Conservation (phyloP, 92 coral and sea anemone species). For the Phenganax stokvisi region DNA sequence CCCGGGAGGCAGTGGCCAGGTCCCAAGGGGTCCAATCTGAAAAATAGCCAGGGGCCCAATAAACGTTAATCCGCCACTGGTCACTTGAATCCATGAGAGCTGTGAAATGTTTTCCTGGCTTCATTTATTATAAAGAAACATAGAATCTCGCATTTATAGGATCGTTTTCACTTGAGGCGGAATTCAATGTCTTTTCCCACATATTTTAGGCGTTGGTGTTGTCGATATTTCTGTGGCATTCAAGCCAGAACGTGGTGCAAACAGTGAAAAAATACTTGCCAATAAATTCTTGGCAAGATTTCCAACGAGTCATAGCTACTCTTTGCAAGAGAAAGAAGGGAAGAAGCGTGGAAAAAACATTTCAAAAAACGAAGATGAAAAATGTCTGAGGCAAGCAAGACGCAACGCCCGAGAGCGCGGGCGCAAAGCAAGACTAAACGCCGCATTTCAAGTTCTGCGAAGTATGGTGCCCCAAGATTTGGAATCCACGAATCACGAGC, state of each 20-base stretch:
- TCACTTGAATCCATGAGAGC: too few species aligned
- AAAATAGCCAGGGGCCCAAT: too few species aligned
- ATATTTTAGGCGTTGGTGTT: neutral
- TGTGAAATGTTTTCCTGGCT: too few species aligned
- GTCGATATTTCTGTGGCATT: constrained; percentile 1
- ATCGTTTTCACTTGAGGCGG: too few species aligned
- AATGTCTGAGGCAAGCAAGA: constrained; percentile 75
- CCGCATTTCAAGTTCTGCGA: constrained; percentile 91
- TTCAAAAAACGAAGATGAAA: constrained; percentile 43
- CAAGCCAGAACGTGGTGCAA: neutral
- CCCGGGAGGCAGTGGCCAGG: too few species aligned
- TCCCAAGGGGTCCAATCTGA: too few species aligned
- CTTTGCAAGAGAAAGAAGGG: constrained; percentile 24
- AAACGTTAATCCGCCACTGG: too few species aligned
- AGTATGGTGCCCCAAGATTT: constrained; percentile 77
- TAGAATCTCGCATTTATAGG: too few species aligned
- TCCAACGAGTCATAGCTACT: neutral
- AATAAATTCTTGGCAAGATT: neutral
- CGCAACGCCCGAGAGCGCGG: constrained; percentile 96
- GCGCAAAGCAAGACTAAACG: constrained; percentile 84
- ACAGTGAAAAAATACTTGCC: neutral
- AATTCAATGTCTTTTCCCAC: neutral
- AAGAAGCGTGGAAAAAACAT: constrained; percentile 45
- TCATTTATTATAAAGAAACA: too few species aligned
- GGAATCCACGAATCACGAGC: constrained; percentile 48